phyloP scores from a whole-genome alignment of 2,797 vertebrate species.

The Sebastes iracundus region DNA sequence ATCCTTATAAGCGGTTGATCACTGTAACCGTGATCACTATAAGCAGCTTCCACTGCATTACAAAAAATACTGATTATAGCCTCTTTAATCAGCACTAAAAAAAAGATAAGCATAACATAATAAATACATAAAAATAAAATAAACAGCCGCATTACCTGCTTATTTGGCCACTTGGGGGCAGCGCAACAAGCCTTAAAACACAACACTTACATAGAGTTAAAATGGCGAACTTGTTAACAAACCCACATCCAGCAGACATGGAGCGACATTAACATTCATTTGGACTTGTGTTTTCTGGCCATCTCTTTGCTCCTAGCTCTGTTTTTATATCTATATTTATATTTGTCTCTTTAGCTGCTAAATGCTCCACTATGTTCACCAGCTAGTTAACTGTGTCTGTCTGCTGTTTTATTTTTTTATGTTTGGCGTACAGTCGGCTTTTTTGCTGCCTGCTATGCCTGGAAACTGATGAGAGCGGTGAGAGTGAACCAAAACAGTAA shows the following conservation, averaged over 20 bases:
- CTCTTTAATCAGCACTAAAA: not conserved
- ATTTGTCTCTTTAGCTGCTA: too few relatives aligned
- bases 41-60: too few relatives aligned
- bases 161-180: not conserved
- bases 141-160: fast-evolving
- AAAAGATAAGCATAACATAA: not conserved
- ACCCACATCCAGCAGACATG: too few relatives aligned
- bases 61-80: not conserved
- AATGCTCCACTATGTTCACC: not conserved
- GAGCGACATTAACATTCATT: too few relatives aligned
- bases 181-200: not conserved
- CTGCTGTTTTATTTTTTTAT: not conserved
- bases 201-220: not conserved
- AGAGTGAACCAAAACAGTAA: not conserved
- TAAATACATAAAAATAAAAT: not conserved
- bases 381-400: not conserved
- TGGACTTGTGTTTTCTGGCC: too few relatives aligned
- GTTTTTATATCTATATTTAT: not conserved
- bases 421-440: fast-evolving
- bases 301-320: not conserved
- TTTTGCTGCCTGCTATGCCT: not conserved
- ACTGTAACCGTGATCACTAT: too few relatives aligned
- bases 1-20: too few relatives aligned
- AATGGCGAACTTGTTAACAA: not conserved
- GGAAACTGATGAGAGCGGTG: not conserved